Evolutionary conservation across 2,113 vertebrate species (phyloP).

Genomic region (Pungitius pungitius): DNA sequence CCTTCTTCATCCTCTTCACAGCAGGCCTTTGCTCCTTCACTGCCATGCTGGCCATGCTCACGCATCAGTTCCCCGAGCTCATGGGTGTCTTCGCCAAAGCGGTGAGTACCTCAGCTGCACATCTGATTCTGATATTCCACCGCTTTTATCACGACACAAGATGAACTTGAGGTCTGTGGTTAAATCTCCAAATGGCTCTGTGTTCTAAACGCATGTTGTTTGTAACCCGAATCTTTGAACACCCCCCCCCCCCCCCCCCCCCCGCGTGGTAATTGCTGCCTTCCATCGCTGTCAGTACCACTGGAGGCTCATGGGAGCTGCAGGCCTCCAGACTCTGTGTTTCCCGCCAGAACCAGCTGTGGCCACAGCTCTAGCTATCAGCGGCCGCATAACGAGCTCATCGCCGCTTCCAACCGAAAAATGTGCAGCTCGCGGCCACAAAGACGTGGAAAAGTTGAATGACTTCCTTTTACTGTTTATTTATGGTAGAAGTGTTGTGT

Average conservation of each 20-base stretch:
- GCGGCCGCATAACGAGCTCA: slow-evolving; percentile 14
- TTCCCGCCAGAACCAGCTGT: slow-evolving; percentile 56
- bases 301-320: slow-evolving; percentile 57
- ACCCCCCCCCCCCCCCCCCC: no score
- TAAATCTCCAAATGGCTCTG: background rate
- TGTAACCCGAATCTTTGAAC: slow-evolving; percentile 37
- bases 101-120: slow-evolving; percentile 59
- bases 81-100: slow-evolving; percentile 97
- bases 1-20: slow-evolving; percentile 99
- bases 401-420: slow-evolving; percentile 4
- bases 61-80: slow-evolving; percentile 98
- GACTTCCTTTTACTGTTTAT: slow-evolving; percentile 45
- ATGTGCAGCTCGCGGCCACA: background rate
- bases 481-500: slow-evolving; percentile 35
- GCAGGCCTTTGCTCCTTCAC: slow-evolving; percentile 98
- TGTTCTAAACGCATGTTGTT: slow-evolving; percentile 27
- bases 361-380: slow-evolving; percentile 12
- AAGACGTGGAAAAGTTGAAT: slow-evolving; percentile 7
- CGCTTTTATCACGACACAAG: background rate
- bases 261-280: slow-evolving; percentile 38
- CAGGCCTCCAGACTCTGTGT: slow-evolving; percentile 37
- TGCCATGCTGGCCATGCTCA: slow-evolving; percentile 97
- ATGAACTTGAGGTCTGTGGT: background rate
- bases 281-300: slow-evolving; percentile 61
- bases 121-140: background rate